Percentiles rank a stretch among this genome's conserved stretches.
Evolutionary conservation across 2,113 vertebrate genomes (phyloP).

Genomic region (Hippoglossus stenolepis): DNA sequence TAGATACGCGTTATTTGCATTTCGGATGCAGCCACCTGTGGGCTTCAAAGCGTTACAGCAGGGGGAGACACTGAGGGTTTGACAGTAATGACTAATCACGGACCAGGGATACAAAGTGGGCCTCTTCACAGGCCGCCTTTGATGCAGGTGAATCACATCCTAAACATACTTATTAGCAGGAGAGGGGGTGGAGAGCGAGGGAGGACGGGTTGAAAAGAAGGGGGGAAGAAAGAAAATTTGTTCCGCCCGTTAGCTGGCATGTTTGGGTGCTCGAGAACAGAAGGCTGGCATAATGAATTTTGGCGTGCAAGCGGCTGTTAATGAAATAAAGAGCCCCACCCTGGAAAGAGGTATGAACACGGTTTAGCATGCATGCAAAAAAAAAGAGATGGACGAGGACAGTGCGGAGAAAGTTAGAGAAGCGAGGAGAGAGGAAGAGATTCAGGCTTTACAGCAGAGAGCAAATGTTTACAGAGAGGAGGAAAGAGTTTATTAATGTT

Average conservation of each 20-base stretch:
- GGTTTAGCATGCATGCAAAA: slow-evolving; percentile 21
- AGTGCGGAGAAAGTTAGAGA: slow-evolving; percentile 7
- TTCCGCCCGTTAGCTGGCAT: slow-evolving; percentile 79
- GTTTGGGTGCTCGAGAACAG: slow-evolving; percentile 74
- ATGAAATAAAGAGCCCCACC: slow-evolving; percentile 78
- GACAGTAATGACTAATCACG: slow-evolving; percentile 76
- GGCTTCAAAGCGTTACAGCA: slow-evolving; percentile 60
- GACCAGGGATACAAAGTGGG: slow-evolving; percentile 66
- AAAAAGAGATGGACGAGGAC: background rate
- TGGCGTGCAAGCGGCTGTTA: slow-evolving; percentile 75
- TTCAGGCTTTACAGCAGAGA: background rate
- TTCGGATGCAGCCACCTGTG: slow-evolving; percentile 65
- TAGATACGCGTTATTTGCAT: slow-evolving; percentile 47
- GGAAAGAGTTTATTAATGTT: background rate
- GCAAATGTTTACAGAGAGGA: background rate
- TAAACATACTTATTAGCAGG: slow-evolving; percentile 78
- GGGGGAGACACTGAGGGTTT: slow-evolving; percentile 51
- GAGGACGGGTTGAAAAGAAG: slow-evolving; percentile 33
- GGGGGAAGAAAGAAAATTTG: slow-evolving; percentile 62
- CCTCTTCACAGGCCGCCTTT: slow-evolving; percentile 70
- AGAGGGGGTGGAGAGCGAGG: slow-evolving; percentile 40
- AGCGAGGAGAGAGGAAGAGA: background rate
- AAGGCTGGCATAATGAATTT: slow-evolving; percentile 81
- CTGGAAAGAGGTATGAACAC: slow-evolving; percentile 42
- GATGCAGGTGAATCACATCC: slow-evolving; percentile 79